phyloP scores from a whole-genome alignment of 1,140 invertebrate genomes.

The Heliconius himera region DNA sequence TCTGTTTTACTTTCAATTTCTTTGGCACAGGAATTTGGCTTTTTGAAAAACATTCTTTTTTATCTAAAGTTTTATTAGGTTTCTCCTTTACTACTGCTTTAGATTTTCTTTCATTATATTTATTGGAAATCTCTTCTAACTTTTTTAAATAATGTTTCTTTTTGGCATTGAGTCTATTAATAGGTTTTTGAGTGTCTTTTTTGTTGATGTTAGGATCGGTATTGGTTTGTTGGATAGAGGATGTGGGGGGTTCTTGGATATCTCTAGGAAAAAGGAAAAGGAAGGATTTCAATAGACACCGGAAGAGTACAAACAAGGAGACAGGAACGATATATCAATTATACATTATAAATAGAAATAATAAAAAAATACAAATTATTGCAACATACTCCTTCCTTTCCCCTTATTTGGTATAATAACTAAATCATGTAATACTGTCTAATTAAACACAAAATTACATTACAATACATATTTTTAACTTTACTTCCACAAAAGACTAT shows the following conservation, averaged over 20 bases:
- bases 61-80: conserved; percentile 28
- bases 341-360: conserved; percentile 40
- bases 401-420: conserved; percentile 72
- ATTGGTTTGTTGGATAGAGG: conserved; percentile 53
- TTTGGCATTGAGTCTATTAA: conserved; percentile 54
- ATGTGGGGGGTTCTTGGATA: conserved; percentile 51
- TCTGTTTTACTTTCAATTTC: conserved; percentile 42
- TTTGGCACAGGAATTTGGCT: conserved; percentile 55
- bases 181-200: conserved; percentile 47
- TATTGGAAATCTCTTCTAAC: conserved; percentile 64
- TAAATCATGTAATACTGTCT: background rate
- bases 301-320: conserved; percentile 73
- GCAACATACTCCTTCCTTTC: conserved; percentile 67
- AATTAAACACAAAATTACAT: background rate
- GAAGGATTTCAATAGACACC: conserved; percentile 58
- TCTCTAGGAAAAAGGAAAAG: conserved; percentile 74
- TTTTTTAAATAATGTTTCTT: conserved; percentile 68
- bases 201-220: conserved; percentile 55
- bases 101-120: conserved; percentile 63
- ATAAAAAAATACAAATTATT: conserved; percentile 38
- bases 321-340: conserved; percentile 57
- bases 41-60: conserved; percentile 40
- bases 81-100: conserved; percentile 41
- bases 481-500: background rate
- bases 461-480: no score